phyloP scores from a whole-genome alignment of 2,888 invertebrate genomes.

The Metalampra italica region DNA sequence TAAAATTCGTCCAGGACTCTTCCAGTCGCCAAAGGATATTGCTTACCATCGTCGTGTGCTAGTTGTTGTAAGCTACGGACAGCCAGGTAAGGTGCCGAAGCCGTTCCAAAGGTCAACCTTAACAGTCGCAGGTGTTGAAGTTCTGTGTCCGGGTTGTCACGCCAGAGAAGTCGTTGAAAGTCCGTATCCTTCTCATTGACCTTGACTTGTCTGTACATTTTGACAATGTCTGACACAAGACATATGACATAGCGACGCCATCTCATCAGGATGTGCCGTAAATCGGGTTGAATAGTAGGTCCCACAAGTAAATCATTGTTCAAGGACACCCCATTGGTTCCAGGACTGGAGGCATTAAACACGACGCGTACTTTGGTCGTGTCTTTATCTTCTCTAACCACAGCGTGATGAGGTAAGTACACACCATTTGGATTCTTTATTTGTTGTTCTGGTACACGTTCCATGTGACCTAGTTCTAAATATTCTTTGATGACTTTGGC shows the following conservation, averaged over 20 bases:
- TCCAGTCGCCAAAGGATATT: no score
- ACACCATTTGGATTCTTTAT: slow-evolving; percentile 7
- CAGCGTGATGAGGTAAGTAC: no score
- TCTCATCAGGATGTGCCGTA: slow-evolving; percentile 20
- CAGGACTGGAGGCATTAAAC: slow-evolving; percentile 14
- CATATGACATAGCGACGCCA: no score
- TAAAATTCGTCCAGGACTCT: slow-evolving; percentile 11
- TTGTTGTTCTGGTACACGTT: slow-evolving; percentile 10
- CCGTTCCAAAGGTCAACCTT: slow-evolving; percentile 3
- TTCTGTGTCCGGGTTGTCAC: not conserved
- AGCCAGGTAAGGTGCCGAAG: slow-evolving; percentile 19
- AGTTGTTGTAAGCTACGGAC: slow-evolving; percentile 16
- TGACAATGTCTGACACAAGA: no score
- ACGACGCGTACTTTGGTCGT: no score
- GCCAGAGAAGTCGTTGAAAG: no score
- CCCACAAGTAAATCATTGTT: slow-evolving; percentile 19
- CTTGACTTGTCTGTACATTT: no score
- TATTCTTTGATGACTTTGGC: no score
- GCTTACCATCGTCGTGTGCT: slow-evolving; percentile 8
- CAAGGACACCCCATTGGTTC: slow-evolving; percentile 3
- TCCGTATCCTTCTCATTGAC: no score
- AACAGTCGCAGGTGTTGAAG: not conserved
- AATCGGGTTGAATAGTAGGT: slow-evolving; percentile 18
- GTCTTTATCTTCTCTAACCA: no score
- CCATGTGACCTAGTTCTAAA: no score